Conservation (phyloP, 2,797 vertebrate species). For the Rhabdophis nuchalis region DNA sequence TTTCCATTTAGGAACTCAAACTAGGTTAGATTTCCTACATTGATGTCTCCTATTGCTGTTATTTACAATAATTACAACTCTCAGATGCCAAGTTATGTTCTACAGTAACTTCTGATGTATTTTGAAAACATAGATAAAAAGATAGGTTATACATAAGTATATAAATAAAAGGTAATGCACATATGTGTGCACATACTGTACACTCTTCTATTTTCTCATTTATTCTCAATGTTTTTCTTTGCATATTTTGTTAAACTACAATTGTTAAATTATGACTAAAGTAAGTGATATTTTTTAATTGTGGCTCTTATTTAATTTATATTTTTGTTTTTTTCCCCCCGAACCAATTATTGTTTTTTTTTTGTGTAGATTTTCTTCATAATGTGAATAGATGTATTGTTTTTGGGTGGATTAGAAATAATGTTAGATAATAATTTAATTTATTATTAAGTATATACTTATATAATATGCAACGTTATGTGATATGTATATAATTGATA, state of each 20-base stretch:
- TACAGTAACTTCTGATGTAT: background rate
- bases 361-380: background rate
- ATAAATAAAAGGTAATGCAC: background rate
- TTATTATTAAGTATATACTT: background rate
- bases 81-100: background rate
- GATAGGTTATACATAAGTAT: background rate
- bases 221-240: background rate
- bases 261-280: background rate
- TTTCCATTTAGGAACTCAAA: background rate
- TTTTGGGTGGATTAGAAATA: background rate
- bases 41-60: background rate
- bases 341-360: background rate
- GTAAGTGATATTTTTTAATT: background rate
- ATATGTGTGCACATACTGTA: background rate
- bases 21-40: background rate
- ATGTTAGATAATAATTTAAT: background rate
- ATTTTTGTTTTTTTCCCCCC: background rate
- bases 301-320: background rate
- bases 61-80: background rate
- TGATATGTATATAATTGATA: background rate
- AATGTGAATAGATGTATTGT: background rate
- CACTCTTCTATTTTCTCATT: background rate
- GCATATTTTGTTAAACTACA: background rate
- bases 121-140: background rate
- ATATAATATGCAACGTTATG: background rate